These are phyloP conservation scores for Carlito syrichta DNA, from an alignment of 2,113 vertebrate genomes.

Conservation along the genomic window DNA sequence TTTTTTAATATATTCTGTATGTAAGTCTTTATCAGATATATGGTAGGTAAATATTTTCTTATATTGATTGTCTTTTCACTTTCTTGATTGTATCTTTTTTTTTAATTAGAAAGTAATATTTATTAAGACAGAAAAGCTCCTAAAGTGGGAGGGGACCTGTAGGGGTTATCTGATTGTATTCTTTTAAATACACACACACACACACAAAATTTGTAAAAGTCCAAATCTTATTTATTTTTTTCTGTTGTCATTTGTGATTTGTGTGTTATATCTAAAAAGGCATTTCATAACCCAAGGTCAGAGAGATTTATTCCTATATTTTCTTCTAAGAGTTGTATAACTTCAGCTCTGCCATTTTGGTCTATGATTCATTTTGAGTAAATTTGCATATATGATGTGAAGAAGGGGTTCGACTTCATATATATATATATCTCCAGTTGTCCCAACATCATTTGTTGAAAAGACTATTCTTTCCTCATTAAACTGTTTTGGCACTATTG, in stretches of 20 bases:
- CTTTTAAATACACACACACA: neutral
- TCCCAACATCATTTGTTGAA: neutral
- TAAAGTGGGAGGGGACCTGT: no score
- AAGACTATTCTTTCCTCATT: neutral
- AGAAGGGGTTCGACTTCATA: neutral
- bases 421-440: neutral
- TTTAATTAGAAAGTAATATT: no score
- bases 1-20: neutral
- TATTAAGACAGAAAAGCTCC: no score
- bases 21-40: neutral
- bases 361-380: neutral
- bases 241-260: neutral
- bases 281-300: neutral
- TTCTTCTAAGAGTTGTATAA: neutral
- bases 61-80: neutral
- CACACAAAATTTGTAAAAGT: neutral
- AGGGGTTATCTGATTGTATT: no score
- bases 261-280: neutral
- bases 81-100: no score
- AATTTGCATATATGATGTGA: neutral
- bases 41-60: neutral
- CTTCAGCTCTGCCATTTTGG: neutral
- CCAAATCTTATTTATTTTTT: neutral
- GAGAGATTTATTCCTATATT: neutral
- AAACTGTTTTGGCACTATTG: neutral